Percentiles rank a stretch among this genome's conserved stretches.
These are phyloP conservation scores for Drosophila quasianomalipes DNA, from an alignment of 2,888 invertebrate genomes.

Conservation along the genomic window DNA sequence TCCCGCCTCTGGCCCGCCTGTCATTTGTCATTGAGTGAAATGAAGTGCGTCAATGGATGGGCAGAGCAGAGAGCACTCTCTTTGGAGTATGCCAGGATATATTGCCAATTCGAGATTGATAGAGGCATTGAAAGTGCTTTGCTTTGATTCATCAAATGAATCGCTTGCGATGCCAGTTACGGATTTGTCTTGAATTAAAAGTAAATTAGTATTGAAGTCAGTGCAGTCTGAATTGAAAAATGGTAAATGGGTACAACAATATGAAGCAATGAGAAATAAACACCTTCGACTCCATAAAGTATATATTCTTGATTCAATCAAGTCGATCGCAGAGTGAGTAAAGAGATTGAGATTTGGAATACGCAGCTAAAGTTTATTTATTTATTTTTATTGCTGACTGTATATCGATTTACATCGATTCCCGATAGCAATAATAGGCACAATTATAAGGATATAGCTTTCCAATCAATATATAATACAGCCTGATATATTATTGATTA, in stretches of 20 bases:
- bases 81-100: constrained; percentile 14
- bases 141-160: constrained; percentile 42
- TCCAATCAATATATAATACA: too few species aligned
- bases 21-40: constrained; percentile 59
- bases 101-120: constrained; percentile 14
- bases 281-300: background rate
- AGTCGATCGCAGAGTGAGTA: too few species aligned
- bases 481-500: too few species aligned
- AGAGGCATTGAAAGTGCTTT: constrained; percentile 37
- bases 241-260: background rate
- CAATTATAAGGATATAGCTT: too few species aligned
- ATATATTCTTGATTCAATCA: background rate
- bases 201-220: background rate
- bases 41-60: constrained; percentile 53
- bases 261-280: too few species aligned
- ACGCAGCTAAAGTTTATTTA: too few species aligned
- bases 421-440: background rate
- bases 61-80: background rate
- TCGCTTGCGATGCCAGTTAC: background rate
- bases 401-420: background rate
- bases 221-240: background rate
- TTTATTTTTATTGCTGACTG: too few species aligned
- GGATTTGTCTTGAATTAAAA: constrained; percentile 7
- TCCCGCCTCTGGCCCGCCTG: constrained; percentile 26
- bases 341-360: too few species aligned